phyloP scores from a whole-genome alignment of 2,113 vertebrate genomes.

The Heterotilapia buettikoferi region DNA sequence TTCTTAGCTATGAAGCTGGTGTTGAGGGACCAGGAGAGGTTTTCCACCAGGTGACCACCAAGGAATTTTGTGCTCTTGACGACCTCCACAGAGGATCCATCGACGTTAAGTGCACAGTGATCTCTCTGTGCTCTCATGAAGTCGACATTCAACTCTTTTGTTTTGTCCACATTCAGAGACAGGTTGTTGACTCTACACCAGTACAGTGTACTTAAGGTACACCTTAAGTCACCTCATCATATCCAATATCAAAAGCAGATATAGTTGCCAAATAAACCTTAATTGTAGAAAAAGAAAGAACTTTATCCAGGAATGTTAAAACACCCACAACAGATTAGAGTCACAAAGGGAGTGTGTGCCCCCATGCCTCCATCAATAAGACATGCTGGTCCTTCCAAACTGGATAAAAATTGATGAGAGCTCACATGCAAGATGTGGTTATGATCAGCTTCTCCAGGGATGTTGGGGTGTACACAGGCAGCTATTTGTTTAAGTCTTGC shows the following conservation, averaged over 20 bases:
- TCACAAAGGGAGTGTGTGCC: neutral
- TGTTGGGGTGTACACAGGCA: neutral
- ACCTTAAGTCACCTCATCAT: neutral
- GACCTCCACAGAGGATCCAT: neutral
- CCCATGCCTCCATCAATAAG: neutral
- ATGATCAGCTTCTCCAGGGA: neutral
- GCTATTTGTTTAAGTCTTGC: neutral
- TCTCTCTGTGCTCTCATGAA: neutral
- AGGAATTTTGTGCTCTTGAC: neutral
- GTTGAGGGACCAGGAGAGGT: neutral
- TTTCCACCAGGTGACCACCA: neutral
- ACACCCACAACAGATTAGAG: neutral
- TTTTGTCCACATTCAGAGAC: neutral
- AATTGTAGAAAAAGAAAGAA: neutral
- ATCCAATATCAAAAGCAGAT: neutral
- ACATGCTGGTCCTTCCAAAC: neutral
- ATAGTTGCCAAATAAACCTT: neutral
- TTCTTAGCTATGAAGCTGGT: neutral
- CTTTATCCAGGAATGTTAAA: neutral
- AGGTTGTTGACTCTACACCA: neutral
- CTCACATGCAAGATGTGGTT: neutral
- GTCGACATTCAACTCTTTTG: neutral
- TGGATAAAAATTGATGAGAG: neutral
- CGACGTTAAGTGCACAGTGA: neutral
- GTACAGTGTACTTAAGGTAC: neutral